phyloP scores from a whole-genome alignment of 2,113 vertebrate species.

The Labeo rohita region DNA sequence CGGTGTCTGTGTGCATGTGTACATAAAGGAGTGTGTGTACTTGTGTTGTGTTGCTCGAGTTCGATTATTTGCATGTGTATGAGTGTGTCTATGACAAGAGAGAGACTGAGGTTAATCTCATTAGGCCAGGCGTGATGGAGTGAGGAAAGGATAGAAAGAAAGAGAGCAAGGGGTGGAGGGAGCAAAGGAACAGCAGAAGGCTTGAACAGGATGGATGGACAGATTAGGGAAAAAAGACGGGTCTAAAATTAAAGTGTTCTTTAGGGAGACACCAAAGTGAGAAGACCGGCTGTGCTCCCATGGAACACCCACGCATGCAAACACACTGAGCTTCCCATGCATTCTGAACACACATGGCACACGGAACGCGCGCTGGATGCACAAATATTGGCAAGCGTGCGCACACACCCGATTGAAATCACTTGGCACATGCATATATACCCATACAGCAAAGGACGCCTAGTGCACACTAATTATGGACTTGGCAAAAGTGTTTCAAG shows the following conservation, averaged over 20 bases:
- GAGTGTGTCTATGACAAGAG: conserved; percentile 58
- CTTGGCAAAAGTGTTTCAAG: conserved; percentile 5
- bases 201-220: conserved; percentile 68
- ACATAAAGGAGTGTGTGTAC: conserved; percentile 53
- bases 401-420: conserved; percentile 54
- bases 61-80: conserved; percentile 51
- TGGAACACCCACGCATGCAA: conserved; percentile 66
- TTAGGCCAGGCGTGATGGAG: conserved; percentile 72
- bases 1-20: conserved; percentile 63
- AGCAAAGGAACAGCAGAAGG: conserved; percentile 66
- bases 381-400: conserved; percentile 58
- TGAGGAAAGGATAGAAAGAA: conserved; percentile 46
- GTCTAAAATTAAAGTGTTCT: conserved; percentile 49
- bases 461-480: conserved; percentile 14
- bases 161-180: conserved; percentile 6
- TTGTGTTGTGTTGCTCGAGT: conserved; percentile 51
- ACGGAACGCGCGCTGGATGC: conserved; percentile 11
- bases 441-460: conserved; percentile 32
- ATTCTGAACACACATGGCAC: conserved; percentile 32
- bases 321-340: conserved; percentile 63
- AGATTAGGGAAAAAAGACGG: conserved; percentile 62
- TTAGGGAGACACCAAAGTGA: conserved; percentile 54
- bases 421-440: conserved; percentile 36
- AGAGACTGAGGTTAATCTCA: conserved; percentile 75
- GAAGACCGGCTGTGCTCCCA: conserved; percentile 64